Percentiles rank a stretch among this genome's conserved stretches.
Evolutionary conservation across 2,888 invertebrate species (phyloP).

Genomic region (Eugnorisma glareosa): DNA sequence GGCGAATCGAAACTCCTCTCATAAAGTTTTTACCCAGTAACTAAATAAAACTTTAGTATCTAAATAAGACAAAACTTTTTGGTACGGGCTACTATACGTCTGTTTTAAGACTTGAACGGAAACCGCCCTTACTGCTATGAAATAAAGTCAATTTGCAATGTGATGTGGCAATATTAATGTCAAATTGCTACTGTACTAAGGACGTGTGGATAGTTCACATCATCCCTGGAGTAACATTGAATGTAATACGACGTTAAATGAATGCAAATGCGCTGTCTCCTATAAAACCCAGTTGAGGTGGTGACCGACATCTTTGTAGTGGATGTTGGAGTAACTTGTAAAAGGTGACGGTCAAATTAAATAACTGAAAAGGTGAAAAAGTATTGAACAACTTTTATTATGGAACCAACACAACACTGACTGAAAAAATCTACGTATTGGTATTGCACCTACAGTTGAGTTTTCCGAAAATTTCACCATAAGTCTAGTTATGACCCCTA

Average conservation of each 20-base stretch:
- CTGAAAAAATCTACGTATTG: no score
- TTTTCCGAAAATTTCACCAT: no score
- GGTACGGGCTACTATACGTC: not conserved
- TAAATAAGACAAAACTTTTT: slow-evolving; percentile 24
- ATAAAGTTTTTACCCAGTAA: slow-evolving; percentile 12
- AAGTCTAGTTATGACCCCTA: no score
- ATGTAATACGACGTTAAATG: slow-evolving; percentile 13
- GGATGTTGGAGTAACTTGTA: not conserved
- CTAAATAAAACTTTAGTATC: slow-evolving; percentile 23
- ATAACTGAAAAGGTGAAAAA: no score
- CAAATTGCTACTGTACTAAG: not conserved
- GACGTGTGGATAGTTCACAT: not conserved
- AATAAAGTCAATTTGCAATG: not conserved
- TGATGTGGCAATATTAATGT: not conserved
- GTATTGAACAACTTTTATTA: no score
- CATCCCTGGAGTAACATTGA: slow-evolving; percentile 15
- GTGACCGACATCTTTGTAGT: not conserved
- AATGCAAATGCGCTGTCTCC: not conserved
- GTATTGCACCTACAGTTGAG: no score
- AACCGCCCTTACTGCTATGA: not conserved
- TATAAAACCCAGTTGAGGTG: not conserved
- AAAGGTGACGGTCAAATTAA: not conserved
- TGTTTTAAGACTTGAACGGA: not conserved
- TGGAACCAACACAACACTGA: no score
- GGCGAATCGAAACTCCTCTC: slow-evolving; percentile 10